These are phyloP conservation scores for Sebastes elongatus DNA, from an alignment of 2,797 vertebrate genomes.

Conservation along the genomic window DNA sequence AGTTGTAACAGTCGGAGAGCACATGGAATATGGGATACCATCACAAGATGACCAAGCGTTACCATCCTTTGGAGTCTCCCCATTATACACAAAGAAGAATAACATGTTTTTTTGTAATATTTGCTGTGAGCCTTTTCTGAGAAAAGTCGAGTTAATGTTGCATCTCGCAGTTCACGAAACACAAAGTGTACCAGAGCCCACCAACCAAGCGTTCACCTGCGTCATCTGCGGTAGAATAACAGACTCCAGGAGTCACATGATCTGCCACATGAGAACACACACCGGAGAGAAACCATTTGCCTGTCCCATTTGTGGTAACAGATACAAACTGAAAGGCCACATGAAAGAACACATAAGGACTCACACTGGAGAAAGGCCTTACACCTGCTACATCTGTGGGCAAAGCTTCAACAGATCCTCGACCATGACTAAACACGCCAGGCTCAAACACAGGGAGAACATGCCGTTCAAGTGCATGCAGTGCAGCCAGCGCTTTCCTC, in stretches of 20 bases:
- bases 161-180: background rate
- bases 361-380: slow-evolving; percentile 38
- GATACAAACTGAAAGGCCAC: slow-evolving; percentile 19
- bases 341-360: slow-evolving; percentile 23
- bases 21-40: background rate
- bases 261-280: slow-evolving; percentile 13
- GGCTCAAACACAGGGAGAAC: slow-evolving; percentile 7
- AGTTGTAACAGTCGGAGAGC: background rate
- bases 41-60: background rate
- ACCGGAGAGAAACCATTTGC: background rate
- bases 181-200: background rate
- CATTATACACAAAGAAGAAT: background rate
- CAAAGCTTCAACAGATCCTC: slow-evolving; percentile 28
- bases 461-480: slow-evolving; percentile 2
- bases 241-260: background rate
- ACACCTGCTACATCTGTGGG: slow-evolving; percentile 27
- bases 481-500: slow-evolving; percentile 12
- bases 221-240: background rate
- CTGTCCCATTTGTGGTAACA: slow-evolving; percentile 5
- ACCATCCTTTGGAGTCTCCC: background rate
- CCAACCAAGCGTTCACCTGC: background rate
- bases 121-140: slow-evolving; percentile 2
- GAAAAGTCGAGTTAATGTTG: background rate
- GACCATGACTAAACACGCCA: background rate
- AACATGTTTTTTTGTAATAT: background rate